phyloP scores from a whole-genome alignment of 2,113 vertebrate genomes.

The Sturnira hondurensis region DNA sequence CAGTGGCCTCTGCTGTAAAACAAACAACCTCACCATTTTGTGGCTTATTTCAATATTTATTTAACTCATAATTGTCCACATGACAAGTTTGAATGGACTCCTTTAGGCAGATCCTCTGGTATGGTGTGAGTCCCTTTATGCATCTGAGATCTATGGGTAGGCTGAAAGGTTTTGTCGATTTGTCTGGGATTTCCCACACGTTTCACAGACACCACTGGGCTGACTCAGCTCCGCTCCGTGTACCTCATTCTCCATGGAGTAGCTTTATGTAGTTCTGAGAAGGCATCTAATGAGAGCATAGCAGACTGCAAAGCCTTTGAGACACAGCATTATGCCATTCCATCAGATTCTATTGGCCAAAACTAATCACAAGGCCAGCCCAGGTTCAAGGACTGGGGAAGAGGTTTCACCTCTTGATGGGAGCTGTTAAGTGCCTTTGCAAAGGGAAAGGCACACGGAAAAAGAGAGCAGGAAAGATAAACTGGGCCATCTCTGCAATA shows the following conservation, averaged over 20 bases:
- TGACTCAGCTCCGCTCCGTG: background rate
- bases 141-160: background rate
- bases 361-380: background rate
- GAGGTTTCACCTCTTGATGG: background rate
- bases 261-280: background rate
- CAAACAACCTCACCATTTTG: background rate
- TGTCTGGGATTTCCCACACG: background rate
- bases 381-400: background rate
- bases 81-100: too few species aligned
- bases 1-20: background rate
- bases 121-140: background rate
- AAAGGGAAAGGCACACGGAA: background rate
- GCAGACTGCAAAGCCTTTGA: background rate
- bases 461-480: background rate
- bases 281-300: background rate
- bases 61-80: background rate
- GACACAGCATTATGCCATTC: background rate
- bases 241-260: background rate
- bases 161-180: background rate
- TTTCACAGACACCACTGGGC: background rate
- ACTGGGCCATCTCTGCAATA: background rate
- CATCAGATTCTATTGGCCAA: background rate
- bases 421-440: background rate
- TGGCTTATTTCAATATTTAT: background rate
- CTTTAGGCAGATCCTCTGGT: background rate